phyloP scores from a whole-genome alignment of 2,113 vertebrate species.

The Ornithorhynchus anatinus region DNA sequence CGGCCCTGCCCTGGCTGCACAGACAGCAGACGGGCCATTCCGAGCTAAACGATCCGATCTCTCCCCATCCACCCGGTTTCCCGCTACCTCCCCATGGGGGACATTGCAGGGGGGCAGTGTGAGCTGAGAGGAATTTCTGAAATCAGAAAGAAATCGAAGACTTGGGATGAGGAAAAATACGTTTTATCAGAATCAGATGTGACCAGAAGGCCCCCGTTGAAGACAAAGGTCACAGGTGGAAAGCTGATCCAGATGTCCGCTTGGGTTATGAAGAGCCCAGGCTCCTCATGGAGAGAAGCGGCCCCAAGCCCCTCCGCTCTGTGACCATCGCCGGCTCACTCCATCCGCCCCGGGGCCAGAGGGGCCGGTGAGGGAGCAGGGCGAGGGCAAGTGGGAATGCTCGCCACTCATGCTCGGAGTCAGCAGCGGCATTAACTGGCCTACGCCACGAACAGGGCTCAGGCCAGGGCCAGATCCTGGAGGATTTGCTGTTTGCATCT shows the following conservation, averaged over 20 bases:
- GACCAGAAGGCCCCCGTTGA: slow-evolving; percentile 14
- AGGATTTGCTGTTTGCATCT: too few relatives aligned
- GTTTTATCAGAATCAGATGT: slow-evolving; percentile 25
- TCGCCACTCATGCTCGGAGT: background rate
- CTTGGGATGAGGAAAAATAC: too few relatives aligned
- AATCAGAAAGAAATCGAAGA: slow-evolving; percentile 7
- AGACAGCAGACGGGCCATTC: background rate
- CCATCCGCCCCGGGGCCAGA: too few relatives aligned
- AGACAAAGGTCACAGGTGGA: slow-evolving; percentile 10
- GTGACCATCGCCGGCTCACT: background rate
- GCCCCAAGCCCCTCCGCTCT: rapidly evolving
- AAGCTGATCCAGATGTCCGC: slow-evolving; percentile 15
- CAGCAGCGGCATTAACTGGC: background rate
- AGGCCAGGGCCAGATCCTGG: too few relatives aligned
- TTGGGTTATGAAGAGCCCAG: background rate
- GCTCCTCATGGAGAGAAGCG: background rate
- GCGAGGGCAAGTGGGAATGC: background rate
- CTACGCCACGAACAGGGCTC: background rate
- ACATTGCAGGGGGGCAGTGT: background rate
- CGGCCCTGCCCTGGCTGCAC: background rate
- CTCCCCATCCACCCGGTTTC: background rate
- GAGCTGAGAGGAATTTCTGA: slow-evolving; percentile 5
- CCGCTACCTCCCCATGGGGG: background rate
- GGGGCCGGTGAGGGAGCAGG: background rate
- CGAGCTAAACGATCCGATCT: background rate